Base-by-base conservation (phyloP, 2,888 invertebrate species). In the Amblyjoppa fuscipennis region DNA sequence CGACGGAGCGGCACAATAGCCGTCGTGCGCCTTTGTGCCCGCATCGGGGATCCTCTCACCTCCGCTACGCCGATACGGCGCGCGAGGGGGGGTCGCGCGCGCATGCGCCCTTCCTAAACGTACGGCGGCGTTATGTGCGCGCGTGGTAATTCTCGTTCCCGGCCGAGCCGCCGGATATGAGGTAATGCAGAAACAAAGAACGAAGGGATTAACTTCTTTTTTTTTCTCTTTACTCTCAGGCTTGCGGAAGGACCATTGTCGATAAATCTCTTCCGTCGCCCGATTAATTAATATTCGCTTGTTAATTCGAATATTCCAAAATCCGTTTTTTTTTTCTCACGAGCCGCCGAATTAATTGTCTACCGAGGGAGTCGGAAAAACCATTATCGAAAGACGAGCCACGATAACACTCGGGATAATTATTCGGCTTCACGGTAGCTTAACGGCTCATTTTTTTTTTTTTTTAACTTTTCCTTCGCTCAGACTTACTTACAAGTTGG, bases 11-110 rank as follows among this genome's bases (percentile, higher is more conserved):
- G 51, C 56, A 85, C 81, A 85, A 85, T 84, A 76, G 77, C 68
- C 85, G 76, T 85, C 80, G 81, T 76, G 68, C 16, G 83, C 84
- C 85, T 85, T 86, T 86, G 83, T 87, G 59, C 56, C 31, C 49
- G 71, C 74, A 34, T 71, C 73, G 66, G 59, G 41, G 70, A 45
- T 78, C 41, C 61, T 76, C 53, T 76, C 66, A 41, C 66, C 20
- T 51, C 20, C 69, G 56, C 28, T 41, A 16, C 41, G 13, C 49
- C 49, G 66, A 51, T 25, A 16, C 38, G 13, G 51, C 13, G 34
- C 61, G 41, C 51, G 20, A 34, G 49, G 45, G 20, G 76, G 53
- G 38, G 38, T 38, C 9, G 38, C 74, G 3, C 69, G 69, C 51
- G 53, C 75, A 75, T 69, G 74, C 49, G 73, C 34, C 25, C 38